A percentile compares a stretch with the other conserved stretches of the same genome.
phyloP scores from a whole-genome alignment of 1,140 invertebrate genomes.

The Camponotus vicinus region DNA sequence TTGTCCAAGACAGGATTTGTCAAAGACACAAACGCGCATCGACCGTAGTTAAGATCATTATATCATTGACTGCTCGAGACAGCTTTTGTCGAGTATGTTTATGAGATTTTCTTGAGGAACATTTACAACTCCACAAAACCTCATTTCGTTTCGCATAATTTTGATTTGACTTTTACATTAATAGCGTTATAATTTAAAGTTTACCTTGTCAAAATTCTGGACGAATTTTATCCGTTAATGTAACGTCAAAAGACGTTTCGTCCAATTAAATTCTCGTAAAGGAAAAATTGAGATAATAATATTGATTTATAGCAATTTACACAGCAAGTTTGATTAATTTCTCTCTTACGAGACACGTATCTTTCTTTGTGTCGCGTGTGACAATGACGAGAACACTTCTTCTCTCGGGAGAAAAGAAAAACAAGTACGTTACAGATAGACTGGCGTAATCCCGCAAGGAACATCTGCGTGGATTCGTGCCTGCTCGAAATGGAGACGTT shows the following conservation, averaged over 20 bases:
- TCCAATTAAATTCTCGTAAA: not conserved
- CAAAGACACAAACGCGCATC: not conserved
- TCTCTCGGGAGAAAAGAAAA: conserved; percentile 37
- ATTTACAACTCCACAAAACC: not conserved
- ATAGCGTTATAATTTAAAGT: not conserved
- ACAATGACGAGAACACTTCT: conserved; percentile 6
- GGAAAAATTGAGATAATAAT: not conserved
- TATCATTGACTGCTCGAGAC: not conserved
- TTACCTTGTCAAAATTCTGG: not conserved
- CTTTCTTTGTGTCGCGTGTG: not conserved
- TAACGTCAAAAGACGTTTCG: not conserved
- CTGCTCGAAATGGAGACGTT: conserved; percentile 65
- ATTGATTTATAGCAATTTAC: not conserved
- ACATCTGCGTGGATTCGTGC: conserved; percentile 69
- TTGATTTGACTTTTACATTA: not conserved
- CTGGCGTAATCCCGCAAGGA: conserved; percentile 64
- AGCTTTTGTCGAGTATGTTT: not conserved
- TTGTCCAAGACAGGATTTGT: conserved; percentile 14
- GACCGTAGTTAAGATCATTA: conserved; percentile 7
- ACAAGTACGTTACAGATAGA: conserved; percentile 53
- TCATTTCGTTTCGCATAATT: not conserved
- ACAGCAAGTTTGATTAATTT: not conserved
- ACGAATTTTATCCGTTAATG: too few relatives aligned
- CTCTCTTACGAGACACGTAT: not conserved
- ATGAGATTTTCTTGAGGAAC: not conserved